Evolutionary conservation across 2,888 invertebrate genomes (phyloP), one percentile per base, ranked within the genome.

Genomic region (Sinohyriopsis cumingii): DNA sequence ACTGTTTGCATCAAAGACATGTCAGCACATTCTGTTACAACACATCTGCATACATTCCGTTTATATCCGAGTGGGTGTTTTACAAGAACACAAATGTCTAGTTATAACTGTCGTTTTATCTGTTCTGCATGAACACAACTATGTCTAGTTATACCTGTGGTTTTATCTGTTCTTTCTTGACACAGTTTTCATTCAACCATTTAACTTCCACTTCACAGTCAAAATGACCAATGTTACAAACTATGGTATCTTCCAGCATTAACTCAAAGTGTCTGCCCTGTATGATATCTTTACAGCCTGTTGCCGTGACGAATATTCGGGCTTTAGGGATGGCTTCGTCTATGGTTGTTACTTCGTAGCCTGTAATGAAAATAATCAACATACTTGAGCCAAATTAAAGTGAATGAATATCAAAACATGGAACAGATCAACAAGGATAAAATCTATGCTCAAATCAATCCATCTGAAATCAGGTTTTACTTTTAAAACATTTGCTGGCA

Each of bases 141-240:
- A n/a, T 57, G 15, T 57, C 7, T 12, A n/a, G 7, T 28, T 76
- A 72, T 73, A 97, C 98, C 93, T 99, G 99, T 6, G 98, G 97
- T 91, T 99, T 98, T 75, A 99, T 95, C 88, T 96, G 96, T 25
- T 95, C 93, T 91, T 98, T 98, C 82, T 94, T 93, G 67, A 92
- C 92, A 67, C 95, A 94, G 91, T 98, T 98, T 68, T 94, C 94
- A 70, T 97, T 96, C 69, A 99, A 91, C 98, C 98, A 99, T 60
- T 94, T 93, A 20, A 99, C 96, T 91, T 99, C 95, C 81, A 99
- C 95, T 92, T 99, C 99, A 90, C 96, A 96, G 90, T 99, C 99
- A 90, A 99, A 99, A 90, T 99, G 99, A 9, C 99, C 99, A 89
- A 99, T 99, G 90, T 99, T 99, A 90, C 99, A 99, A 68, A 99